Evolutionary conservation across 2,888 invertebrate species (phyloP), one percentile per base, ranked within the genome.

Genomic region (Melipona beecheii): DNA sequence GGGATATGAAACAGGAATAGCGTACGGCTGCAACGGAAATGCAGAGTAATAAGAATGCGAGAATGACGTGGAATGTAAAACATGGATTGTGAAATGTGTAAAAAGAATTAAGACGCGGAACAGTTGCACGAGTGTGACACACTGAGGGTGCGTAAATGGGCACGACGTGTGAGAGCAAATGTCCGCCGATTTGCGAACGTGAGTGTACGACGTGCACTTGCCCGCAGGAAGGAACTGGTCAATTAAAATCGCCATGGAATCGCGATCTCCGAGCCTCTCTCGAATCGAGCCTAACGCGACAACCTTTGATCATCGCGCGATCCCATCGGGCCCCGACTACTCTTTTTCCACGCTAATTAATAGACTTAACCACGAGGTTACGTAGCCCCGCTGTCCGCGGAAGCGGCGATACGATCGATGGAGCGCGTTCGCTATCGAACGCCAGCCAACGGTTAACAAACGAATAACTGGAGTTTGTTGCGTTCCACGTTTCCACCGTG

Each of bases 141-240:
- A 31, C 4, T 4, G 31, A 31, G 4, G 4, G 4, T 31, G 27
- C 27, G 27, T 24, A 24, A 24, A 24, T 43, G 43, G 9, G 43
- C 43, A 43, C 9, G 9, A 9, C 9, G 43, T 43, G 43, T 43
- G 43, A 43, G 43, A 43, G 43, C 1, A 43, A 43, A 43, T 43
- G 43, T 43, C 43, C 43, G 43, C 43, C 9, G 43, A 43, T 11
- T 43, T 11, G 11, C 43, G 43, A 43, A 43, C 43, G 43, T 11
- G 43, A 11, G 43, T 43, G 43, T 43, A 43, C 11, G 11, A 43
- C 62, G 62, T n/a, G 13, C n/a, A 13, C 36, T 50, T 64, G 52
- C 24, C 58, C 58, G 72, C 69, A 64, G 81, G 69, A 78, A 73
- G 81, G 82, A 79, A 79, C 70, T 31, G 19, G 58, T 27, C 79